Conservation (phyloP, 2,888 invertebrate genomes). For the Troides aeacus region DNA sequence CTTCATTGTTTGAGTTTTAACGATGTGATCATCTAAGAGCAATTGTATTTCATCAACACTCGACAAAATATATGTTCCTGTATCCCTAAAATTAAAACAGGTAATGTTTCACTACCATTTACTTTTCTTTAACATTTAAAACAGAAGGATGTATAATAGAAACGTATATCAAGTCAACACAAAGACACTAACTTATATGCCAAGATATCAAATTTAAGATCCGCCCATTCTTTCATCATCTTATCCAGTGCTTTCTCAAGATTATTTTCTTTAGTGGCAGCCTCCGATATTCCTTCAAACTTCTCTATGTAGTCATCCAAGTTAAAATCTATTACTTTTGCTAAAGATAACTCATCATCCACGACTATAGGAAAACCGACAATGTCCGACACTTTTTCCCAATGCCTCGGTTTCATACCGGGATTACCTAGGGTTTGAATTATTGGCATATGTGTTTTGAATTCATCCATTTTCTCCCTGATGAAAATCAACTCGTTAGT, state of each 20-base stretch:
- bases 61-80: slow-evolving; percentile 93
- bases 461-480: slow-evolving; percentile 89
- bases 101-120: too few relatives aligned
- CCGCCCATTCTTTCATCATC: slow-evolving; percentile 96
- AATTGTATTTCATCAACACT: slow-evolving; percentile 96
- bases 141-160: background rate
- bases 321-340: slow-evolving; percentile 93
- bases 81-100: slow-evolving; percentile 80
- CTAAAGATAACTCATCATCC: slow-evolving; percentile 89
- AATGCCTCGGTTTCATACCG: slow-evolving; percentile 94
- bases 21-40: slow-evolving; percentile 95
- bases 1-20: slow-evolving; percentile 98
- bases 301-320: slow-evolving; percentile 92
- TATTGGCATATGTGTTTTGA: slow-evolving; percentile 93
- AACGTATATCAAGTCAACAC: background rate
- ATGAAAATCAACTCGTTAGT: too few relatives aligned
- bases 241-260: slow-evolving; percentile 92
- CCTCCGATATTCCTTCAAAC: slow-evolving; percentile 95
- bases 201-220: slow-evolving; percentile 86
- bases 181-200: slow-evolving; percentile 81
- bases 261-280: slow-evolving; percentile 97
- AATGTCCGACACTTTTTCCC: slow-evolving; percentile 96
- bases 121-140: background rate
- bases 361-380: slow-evolving; percentile 95
- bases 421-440: slow-evolving; percentile 96